Percentiles rank a stretch among this genome's conserved stretches.
phyloP scores from a whole-genome alignment of 2,797 vertebrate genomes.

The Sparus aurata region DNA sequence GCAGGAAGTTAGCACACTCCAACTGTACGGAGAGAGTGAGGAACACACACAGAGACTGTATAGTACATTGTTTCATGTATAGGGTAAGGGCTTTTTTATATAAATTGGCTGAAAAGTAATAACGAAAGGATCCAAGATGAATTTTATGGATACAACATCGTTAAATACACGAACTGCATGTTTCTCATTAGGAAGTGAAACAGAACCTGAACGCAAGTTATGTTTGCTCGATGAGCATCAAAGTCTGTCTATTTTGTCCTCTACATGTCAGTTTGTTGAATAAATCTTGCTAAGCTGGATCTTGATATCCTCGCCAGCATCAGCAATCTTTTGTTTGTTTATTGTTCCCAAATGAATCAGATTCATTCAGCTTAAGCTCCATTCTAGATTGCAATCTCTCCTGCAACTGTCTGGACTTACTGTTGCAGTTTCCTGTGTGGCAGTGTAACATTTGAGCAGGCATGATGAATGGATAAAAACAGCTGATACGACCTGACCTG shows the following conservation, averaged over 20 bases:
- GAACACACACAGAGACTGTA: not conserved
- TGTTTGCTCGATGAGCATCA: not conserved
- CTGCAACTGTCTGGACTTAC: constrained; percentile 33
- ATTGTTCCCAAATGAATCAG: constrained; percentile 51
- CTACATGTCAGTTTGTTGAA: not conserved
- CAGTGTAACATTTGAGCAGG: not conserved
- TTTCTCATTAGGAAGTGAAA: not conserved
- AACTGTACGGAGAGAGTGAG: constrained; percentile 53
- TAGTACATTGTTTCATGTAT: not conserved
- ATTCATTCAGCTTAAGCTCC: constrained; percentile 47
- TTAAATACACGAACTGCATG: not conserved
- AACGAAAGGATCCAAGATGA: not conserved
- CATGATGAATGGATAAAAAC: constrained; percentile 3
- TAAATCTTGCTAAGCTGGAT: constrained; percentile 17
- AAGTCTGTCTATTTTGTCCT: constrained; percentile 1
- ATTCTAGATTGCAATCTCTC: constrained; percentile 44
- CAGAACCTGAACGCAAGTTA: not conserved
- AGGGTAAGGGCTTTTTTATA: not conserved
- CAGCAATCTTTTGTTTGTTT: constrained; percentile 47
- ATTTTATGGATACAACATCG: not conserved
- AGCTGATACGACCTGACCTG: constrained; percentile 29
- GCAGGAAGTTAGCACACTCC: constrained; percentile 88
- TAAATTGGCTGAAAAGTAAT: not conserved
- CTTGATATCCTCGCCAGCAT: constrained; percentile 32
- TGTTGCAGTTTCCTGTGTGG: constrained; percentile 21